Evolutionary conservation across 1,140 invertebrate genomes (phyloP).

Genomic region (Conus betulinus): DNA sequence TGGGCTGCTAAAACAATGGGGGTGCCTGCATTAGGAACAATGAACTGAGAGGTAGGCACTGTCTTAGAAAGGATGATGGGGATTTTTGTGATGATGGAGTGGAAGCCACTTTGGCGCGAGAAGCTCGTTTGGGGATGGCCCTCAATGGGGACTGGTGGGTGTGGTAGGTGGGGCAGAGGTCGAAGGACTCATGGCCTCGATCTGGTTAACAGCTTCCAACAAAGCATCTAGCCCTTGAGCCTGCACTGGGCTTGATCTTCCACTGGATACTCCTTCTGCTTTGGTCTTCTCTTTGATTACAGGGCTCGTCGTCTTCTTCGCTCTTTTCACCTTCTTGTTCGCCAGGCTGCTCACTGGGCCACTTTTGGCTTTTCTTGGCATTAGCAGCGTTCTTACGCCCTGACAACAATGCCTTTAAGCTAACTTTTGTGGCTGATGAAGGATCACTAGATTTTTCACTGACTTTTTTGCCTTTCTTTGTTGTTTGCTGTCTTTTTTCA

Average conservation of each 20-base stretch:
- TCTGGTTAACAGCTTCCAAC: conserved; percentile 14
- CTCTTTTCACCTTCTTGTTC: background rate
- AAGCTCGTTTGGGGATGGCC: background rate
- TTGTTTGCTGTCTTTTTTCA: background rate
- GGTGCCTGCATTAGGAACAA: background rate
- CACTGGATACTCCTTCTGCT: background rate
- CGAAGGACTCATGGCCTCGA: background rate
- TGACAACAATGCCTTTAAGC: background rate
- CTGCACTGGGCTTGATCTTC: background rate
- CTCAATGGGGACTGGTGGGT: background rate
- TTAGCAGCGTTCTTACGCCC: background rate
- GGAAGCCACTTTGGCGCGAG: background rate
- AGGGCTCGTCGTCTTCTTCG: background rate
- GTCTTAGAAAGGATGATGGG: background rate
- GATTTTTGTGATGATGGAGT: background rate
- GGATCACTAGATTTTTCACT: background rate
- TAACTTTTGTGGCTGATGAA: background rate
- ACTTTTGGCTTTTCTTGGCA: background rate
- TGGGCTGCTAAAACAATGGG: background rate
- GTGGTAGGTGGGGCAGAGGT: background rate
- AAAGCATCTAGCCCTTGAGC: background rate
- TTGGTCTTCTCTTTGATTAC: background rate
- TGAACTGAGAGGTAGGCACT: background rate
- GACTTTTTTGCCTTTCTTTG: background rate
- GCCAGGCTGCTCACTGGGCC: background rate